A percentile compares a stretch with the other conserved stretches of the same genome.
Conservation (phyloP, 2,113 vertebrate genomes). For the Fulmarus glacialis region DNA sequence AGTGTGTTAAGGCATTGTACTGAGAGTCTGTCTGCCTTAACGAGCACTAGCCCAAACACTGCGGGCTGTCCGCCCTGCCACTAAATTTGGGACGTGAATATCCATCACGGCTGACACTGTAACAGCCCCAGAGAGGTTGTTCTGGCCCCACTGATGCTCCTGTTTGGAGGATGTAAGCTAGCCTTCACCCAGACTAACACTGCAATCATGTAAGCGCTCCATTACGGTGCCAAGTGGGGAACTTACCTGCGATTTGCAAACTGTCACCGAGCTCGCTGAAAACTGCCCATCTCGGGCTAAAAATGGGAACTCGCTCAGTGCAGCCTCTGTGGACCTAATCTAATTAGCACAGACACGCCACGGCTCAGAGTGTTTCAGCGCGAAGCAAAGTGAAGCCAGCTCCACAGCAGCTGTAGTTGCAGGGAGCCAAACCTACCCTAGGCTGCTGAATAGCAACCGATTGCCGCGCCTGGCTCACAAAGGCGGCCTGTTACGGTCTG, state of each 20-base stretch:
- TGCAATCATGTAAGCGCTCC: background rate
- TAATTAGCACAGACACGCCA: background rate
- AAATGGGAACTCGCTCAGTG: rapidly evolving
- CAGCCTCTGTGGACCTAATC: background rate
- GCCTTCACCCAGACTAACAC: background rate
- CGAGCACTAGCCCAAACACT: background rate
- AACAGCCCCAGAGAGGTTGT: background rate
- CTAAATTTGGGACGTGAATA: background rate
- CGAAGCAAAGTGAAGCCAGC: background rate
- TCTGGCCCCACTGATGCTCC: background rate
- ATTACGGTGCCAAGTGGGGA: background rate
- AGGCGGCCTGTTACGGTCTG: background rate
- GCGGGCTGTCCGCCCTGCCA: background rate
- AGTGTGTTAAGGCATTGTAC: background rate
- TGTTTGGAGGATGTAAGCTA: background rate
- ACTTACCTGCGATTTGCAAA: background rate
- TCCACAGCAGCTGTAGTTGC: background rate
- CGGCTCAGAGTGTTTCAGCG: background rate
- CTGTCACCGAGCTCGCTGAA: rapidly evolving
- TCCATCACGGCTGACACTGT: background rate
- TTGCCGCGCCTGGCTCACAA: background rate
- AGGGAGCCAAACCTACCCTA: background rate
- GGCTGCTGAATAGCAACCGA: background rate
- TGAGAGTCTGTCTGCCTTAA: background rate
- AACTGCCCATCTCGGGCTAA: background rate